phyloP scores from a whole-genome alignment of 2,113 vertebrate species.

The Pangasianodon hypophthalmus region DNA sequence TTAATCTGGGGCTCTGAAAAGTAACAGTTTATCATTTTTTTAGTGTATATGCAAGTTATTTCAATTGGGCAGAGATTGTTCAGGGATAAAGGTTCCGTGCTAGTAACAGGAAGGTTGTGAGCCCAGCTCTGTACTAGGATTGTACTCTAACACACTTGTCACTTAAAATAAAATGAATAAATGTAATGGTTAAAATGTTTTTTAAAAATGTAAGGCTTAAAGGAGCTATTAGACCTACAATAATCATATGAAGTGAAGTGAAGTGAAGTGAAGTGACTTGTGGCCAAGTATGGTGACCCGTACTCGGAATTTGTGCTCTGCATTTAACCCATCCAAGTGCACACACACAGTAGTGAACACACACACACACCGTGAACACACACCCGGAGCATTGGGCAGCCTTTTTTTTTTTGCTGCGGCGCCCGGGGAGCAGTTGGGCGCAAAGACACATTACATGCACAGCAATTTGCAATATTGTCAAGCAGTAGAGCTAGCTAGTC shows the following conservation, averaged over 20 bases:
- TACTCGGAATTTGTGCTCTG: too few relatives aligned
- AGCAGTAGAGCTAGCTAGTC: too few relatives aligned
- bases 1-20: slow-evolving; percentile 92
- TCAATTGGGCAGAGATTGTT: neutral
- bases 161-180: neutral
- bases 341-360: too few relatives aligned
- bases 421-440: too few relatives aligned
- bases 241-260: neutral
- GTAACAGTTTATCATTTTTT: neutral
- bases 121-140: neutral
- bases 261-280: too few relatives aligned
- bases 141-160: neutral
- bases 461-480: too few relatives aligned
- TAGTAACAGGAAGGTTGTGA: neutral
- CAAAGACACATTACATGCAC: too few relatives aligned
- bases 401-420: too few relatives aligned
- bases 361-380: too few relatives aligned
- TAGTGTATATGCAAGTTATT: neutral
- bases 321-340: too few relatives aligned
- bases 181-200: neutral
- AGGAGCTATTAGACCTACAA: neutral
- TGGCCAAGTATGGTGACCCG: too few relatives aligned
- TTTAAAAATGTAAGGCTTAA: neutral
- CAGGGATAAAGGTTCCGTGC: neutral
- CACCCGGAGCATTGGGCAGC: too few relatives aligned